Evolutionary conservation across 2,888 invertebrate genomes (phyloP).

Genomic region (Tryphoninae sp.): DNA sequence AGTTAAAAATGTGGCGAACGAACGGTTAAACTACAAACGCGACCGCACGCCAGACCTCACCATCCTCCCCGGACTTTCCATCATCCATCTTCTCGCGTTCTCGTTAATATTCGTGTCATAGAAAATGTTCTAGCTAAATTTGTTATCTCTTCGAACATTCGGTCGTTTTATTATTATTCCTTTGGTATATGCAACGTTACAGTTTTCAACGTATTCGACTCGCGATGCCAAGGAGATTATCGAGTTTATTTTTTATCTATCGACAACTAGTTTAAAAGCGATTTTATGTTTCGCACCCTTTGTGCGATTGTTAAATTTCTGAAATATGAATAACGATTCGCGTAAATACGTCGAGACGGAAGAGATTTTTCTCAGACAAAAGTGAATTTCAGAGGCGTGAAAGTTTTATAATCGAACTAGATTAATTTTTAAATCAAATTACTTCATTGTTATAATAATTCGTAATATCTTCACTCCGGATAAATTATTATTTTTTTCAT

Average conservation of each 20-base stretch:
- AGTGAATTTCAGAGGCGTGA: too few relatives aligned
- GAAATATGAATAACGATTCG: too few relatives aligned
- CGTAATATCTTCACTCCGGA: too few relatives aligned
- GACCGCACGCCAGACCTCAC: slow-evolving; percentile 50
- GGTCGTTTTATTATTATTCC: slow-evolving; percentile 10
- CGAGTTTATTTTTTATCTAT: neutral
- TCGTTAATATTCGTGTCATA: slow-evolving; percentile 30
- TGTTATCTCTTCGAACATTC: slow-evolving; percentile 7
- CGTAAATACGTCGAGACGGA: too few relatives aligned
- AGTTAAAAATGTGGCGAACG: slow-evolving; percentile 60
- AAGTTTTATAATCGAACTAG: too few relatives aligned
- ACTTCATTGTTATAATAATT: too few relatives aligned
- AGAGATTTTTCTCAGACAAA: too few relatives aligned
- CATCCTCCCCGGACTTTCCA: slow-evolving; percentile 15
- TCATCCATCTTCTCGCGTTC: slow-evolving; percentile 8
- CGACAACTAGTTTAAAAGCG: too few relatives aligned
- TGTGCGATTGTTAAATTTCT: too few relatives aligned
- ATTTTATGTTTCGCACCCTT: too few relatives aligned
- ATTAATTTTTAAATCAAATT: too few relatives aligned
- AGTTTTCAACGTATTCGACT: neutral
- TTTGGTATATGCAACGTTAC: neutral
- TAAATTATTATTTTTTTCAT: too few relatives aligned
- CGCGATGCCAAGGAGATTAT: neutral
- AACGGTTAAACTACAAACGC: slow-evolving; percentile 60
- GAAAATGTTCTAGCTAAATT: slow-evolving; percentile 8